Conservation (phyloP, 2,797 vertebrate genomes). For the Myotis vivesi region DNA sequence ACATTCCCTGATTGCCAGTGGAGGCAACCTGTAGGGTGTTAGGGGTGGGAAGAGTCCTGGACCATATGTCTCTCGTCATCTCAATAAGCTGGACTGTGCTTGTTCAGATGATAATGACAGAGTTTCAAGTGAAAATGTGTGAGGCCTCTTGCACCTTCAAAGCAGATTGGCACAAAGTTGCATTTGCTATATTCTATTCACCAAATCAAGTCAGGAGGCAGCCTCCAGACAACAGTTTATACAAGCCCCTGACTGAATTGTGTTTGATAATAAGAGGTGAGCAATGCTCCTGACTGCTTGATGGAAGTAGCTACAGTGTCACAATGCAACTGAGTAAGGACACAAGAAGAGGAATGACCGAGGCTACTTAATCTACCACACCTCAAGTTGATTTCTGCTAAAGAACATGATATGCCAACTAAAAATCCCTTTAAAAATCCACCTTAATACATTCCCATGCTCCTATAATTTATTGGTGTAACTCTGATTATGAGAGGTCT, state of each 20-base stretch:
- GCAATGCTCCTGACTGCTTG: background rate
- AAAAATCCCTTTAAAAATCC: background rate
- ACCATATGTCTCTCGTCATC: background rate
- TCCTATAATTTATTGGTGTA: background rate
- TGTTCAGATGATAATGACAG: background rate
- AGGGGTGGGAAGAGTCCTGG: background rate
- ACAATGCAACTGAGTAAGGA: background rate
- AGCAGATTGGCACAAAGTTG: background rate
- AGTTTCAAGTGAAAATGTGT: background rate
- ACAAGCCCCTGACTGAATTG: too few relatives aligned
- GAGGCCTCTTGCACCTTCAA: background rate
- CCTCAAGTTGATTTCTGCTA: background rate
- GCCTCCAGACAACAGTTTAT: too few relatives aligned
- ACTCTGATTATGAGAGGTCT: background rate
- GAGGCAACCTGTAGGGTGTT: background rate
- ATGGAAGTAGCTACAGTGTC: background rate
- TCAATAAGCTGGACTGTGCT: background rate
- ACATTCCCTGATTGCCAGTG: background rate
- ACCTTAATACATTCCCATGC: background rate
- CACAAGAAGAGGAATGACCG: background rate
- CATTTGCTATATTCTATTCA: background rate
- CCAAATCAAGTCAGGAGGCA: background rate
- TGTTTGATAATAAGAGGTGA: background rate
- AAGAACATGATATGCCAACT: background rate
- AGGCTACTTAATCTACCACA: background rate